Percentiles rank a stretch among this genome's conserved stretches.
phyloP scores from a whole-genome alignment of 2,113 vertebrate species.

The Bubo bubo region DNA sequence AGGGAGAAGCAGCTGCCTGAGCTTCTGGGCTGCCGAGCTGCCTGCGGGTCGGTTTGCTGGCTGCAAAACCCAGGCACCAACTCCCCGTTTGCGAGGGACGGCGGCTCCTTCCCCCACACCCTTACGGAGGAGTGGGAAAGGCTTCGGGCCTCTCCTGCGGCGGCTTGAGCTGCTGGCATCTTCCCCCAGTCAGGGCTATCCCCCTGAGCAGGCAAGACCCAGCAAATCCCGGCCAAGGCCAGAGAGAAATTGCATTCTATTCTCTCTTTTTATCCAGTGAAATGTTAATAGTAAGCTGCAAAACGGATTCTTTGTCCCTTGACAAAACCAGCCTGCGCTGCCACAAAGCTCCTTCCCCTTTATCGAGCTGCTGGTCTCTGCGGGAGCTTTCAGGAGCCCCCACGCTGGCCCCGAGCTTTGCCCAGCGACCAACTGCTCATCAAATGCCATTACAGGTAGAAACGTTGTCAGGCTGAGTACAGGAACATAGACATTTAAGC shows the following conservation, averaged over 20 bases:
- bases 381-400: background rate
- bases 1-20: background rate
- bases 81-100: background rate
- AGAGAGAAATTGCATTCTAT: background rate
- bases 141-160: background rate
- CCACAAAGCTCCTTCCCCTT: background rate
- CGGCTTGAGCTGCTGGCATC: background rate
- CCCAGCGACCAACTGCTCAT: background rate
- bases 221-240: background rate
- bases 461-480: background rate
- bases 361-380: background rate
- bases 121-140: background rate
- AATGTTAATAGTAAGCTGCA: background rate
- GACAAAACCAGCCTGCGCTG: background rate
- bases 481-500: conserved; percentile 42
- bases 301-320: background rate
- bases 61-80: background rate
- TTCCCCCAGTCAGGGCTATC: background rate
- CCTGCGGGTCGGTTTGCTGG: background rate
- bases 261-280: background rate
- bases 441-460: conserved; percentile 33
- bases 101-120: rapidly evolving
- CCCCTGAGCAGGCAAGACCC: background rate
- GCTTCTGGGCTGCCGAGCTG: background rate
- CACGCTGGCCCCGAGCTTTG: background rate